Evolutionary conservation across 2,888 invertebrate species (phyloP).

Genomic region (Macaria liturata): DNA sequence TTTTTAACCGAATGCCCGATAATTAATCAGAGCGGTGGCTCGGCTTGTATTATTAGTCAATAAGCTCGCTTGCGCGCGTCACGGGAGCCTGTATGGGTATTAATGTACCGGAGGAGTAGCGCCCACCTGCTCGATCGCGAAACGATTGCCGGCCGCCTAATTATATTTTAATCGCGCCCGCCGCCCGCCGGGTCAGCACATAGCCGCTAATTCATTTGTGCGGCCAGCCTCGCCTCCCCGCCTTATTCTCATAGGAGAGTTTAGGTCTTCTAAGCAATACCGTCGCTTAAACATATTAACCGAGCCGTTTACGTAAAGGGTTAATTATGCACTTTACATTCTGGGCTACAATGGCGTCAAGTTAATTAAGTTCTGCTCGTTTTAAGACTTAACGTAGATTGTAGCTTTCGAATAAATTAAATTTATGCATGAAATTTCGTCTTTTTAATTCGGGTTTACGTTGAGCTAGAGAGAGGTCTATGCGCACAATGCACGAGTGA

Average conservation of each 20-base stretch:
- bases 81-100: conserved; percentile 77
- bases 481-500: conserved; percentile 43
- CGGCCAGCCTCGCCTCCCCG: conserved; percentile 65
- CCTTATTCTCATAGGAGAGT: conserved; percentile 81
- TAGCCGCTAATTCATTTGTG: conserved; percentile 78
- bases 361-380: conserved; percentile 78
- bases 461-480: conserved; percentile 42
- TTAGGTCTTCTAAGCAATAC: conserved; percentile 79
- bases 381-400: conserved; percentile 68
- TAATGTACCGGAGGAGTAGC: conserved; percentile 70
- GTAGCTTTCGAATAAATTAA: conserved; percentile 58
- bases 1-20: conserved; percentile 37
- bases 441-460: conserved; percentile 61
- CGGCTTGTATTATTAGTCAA: conserved; percentile 73
- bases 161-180: conserved; percentile 80
- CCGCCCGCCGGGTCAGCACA: conserved; percentile 38
- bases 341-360: conserved; percentile 72
- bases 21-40: conserved; percentile 66
- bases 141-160: conserved; percentile 81
- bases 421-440: conserved; percentile 65
- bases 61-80: conserved; percentile 70
- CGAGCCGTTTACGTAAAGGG: conserved; percentile 77
- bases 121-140: conserved; percentile 80
- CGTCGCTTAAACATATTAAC: conserved; percentile 78
- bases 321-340: conserved; percentile 76